phyloP scores from a whole-genome alignment of 2,797 vertebrate genomes.

The Lacerta agilis region DNA sequence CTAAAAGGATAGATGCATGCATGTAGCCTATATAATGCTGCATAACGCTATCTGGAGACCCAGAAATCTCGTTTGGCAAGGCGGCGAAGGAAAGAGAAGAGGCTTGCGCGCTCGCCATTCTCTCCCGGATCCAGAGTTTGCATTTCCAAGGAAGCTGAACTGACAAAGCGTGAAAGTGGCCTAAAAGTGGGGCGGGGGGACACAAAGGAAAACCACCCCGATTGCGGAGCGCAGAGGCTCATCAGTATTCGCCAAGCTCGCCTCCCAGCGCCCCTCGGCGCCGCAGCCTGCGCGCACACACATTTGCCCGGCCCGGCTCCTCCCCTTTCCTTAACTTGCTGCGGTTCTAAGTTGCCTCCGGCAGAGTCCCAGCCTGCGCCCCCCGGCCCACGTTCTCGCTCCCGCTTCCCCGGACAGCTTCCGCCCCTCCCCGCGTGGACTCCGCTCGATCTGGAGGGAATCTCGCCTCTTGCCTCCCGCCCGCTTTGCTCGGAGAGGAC shows the following conservation, averaged over 20 bases:
- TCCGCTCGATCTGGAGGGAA: conserved; percentile 22
- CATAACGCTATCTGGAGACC: conserved; percentile 44
- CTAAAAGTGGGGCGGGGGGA: conserved; percentile 69
- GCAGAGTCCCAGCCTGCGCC: conserved; percentile 62
- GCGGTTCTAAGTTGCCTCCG: conserved; percentile 58
- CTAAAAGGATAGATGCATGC: not conserved
- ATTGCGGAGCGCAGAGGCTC: conserved; percentile 74
- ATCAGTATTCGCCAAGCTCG: conserved; percentile 84
- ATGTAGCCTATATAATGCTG: not conserved
- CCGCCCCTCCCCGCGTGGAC: not conserved
- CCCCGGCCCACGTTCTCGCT: conserved; percentile 35
- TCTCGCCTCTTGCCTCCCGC: not conserved
- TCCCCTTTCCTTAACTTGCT: conserved; percentile 80
- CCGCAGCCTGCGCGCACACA: not conserved
- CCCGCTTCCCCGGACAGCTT: conserved; percentile 39
- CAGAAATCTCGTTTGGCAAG: conserved; percentile 22
- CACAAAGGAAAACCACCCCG: conserved; percentile 78
- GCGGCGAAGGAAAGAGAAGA: not conserved
- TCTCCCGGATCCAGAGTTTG: conserved; percentile 65
- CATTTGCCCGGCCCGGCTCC: conserved; percentile 54
- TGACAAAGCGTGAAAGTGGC: conserved; percentile 82
- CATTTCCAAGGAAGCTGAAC: conserved; percentile 79
- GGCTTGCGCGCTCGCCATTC: conserved; percentile 19
- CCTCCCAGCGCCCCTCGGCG: conserved; percentile 9
- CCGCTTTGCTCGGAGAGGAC: fast-evolving